Base-by-base conservation (phyloP, 2,797 vertebrate genomes). In the Mycteria americana region DNA sequence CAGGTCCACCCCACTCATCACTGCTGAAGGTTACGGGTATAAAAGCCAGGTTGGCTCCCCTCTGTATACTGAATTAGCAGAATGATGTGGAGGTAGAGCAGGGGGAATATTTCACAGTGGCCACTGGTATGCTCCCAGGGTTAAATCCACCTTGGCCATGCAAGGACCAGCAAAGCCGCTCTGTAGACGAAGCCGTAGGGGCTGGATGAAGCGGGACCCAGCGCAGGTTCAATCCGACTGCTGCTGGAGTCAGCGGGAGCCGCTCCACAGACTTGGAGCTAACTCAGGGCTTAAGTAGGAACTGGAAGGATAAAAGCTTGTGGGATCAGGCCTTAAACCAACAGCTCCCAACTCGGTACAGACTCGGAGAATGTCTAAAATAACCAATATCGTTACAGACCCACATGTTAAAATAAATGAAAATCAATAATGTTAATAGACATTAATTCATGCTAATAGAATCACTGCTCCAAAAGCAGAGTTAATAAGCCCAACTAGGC, bases 371-470 rank as follows among this genome's bases (percentile, higher is more conserved):
- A 75, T 33, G 77, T 57, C 75, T 95, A 70, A 94, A 95, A 72
- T 62, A 92, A 90, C 78, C 74, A 76, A 37, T 11, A 69, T 33
- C 0, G 0, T 92, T 93, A 90, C 11, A 30, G 91, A 41, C 50
- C 53, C 0, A 1, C 60, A 85, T 27, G 68, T 86, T 91, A 84
- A 89, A 95, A 91, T 87, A 93, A 95, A 95, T 93, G 30, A 86
- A 91, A 96, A 96, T 93, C 85, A 85, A 87, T 93, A 85, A 82
- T 39, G 83, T 62, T 95, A 93, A 87, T 65, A 94, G 93, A 64
- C 68, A 93, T 93, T 97, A 96, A 95, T 95, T 93, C 85, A 88
- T 69, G 86, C 82, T 93, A 93, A 93, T 70, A 73, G 92, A 97
- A 97, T 77, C 85, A 62, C 54, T 30, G 65, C 64, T 97, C 89